phyloP scores from a whole-genome alignment of 2,113 vertebrate genomes.

The Notothenia rossii region DNA sequence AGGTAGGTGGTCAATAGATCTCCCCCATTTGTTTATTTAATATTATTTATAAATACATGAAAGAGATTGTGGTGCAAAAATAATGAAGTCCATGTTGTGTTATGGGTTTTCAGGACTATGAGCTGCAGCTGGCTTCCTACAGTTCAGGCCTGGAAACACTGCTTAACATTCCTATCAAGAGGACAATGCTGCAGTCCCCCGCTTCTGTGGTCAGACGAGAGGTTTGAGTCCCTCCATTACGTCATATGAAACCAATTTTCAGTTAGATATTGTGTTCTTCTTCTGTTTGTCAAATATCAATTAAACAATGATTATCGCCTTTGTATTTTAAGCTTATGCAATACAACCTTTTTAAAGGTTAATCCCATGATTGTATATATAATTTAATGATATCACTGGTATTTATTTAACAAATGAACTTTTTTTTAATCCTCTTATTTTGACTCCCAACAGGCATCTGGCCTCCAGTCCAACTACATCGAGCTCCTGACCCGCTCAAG shows the following conservation, averaged over 20 bases:
- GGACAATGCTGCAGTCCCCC: constrained; percentile 92
- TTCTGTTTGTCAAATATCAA: neutral
- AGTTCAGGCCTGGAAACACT: constrained; percentile 93
- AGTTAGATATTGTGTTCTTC: neutral
- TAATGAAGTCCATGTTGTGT: neutral
- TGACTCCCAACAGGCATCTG: constrained; percentile 83
- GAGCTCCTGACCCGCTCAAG: constrained; percentile 94
- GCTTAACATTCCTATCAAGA: constrained; percentile 95
- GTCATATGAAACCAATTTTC: neutral
- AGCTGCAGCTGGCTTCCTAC: constrained; percentile 94
- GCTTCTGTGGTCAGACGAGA: constrained; percentile 90
- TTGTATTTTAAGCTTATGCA: neutral
- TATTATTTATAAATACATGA: neutral
- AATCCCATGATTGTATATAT: constrained; percentile 1
- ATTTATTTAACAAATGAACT: neutral
- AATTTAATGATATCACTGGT: neutral
- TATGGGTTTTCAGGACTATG: constrained; percentile 89
- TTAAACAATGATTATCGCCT: neutral
- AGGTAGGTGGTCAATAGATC: constrained; percentile 81
- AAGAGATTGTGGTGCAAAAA: neutral
- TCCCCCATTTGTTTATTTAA: neutral
- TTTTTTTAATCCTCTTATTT: constrained; percentile 28
- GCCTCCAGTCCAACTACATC: constrained; percentile 91
- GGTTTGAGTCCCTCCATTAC: constrained; percentile 77
- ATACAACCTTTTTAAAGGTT: neutral